Base-by-base conservation (phyloP, 2,797 vertebrate species). In the Clarias pachynema region DNA sequence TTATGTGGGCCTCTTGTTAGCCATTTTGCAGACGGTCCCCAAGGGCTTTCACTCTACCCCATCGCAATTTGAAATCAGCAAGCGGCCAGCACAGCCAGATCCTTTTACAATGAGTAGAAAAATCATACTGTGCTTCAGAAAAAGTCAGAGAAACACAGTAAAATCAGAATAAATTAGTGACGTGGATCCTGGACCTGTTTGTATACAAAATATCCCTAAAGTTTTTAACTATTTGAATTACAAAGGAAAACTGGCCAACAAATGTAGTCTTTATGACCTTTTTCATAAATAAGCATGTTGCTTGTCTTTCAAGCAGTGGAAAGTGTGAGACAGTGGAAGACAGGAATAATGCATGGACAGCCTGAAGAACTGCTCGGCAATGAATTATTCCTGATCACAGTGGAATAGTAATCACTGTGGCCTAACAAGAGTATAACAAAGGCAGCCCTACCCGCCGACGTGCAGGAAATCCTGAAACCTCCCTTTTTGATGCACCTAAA, bases 311-410 rank as follows among this genome's bases (percentile, higher is more conserved):
- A 70, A 3, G 68, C 22, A 72, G 69, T 40, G 9, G 63, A 29
- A 70, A 62, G 22, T n/a, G 18, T n/a, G 2, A 22, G 18, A n/a
- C 22, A 24, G 12, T 44, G 5, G 40, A 16, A 34, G 60, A 60
- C 44, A 10, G 26, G 60, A 62, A 79, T 85, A 37, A 85, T 65
- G 68, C 68, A 73, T 72, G 66, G 37, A 26, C 16, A 31, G 66
- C 29, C 9, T 80, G 75, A 62, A 56, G 40, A 22, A 74, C 29
- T 44, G 79, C 37, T 53, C 49, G 40, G 53, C 59, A 73, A 12
- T 74, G 20, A 81, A 81, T 81, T 65, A 85, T 85, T 85, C 63
- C 68, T 80, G 22, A 73, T 63, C 77, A 31, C 26, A 53, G 63
- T 85, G 9, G 26, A 85, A 85, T 72, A 53, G 37, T 59, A 72